Percentiles rank a stretch among this genome's conserved stretches.
phyloP scores from a whole-genome alignment of 2,113 vertebrate species.

The Gymnogyps californianus region DNA sequence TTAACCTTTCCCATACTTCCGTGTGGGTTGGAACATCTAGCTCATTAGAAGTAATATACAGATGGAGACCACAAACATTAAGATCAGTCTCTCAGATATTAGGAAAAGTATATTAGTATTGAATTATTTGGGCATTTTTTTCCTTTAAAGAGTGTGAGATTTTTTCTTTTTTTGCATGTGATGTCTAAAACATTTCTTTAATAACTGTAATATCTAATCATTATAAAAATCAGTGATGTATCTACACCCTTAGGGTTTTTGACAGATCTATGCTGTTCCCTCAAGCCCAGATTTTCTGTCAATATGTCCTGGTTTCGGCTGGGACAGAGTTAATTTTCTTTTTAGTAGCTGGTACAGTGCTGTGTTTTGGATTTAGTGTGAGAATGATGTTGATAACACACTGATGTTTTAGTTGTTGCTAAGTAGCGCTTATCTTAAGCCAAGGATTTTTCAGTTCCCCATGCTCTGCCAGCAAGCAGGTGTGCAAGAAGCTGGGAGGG shows the following conservation, averaged over 20 bases:
- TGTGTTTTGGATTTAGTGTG: no score
- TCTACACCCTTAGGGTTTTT: neutral
- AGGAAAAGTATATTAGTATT: neutral
- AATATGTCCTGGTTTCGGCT: no score
- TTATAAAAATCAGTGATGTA: neutral
- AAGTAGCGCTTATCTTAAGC: no score
- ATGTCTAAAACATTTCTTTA: neutral
- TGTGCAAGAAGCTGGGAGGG: no score
- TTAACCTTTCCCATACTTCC: neutral
- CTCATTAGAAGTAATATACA: neutral
- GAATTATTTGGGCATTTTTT: neutral
- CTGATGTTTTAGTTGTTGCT: no score
- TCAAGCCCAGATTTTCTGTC: neutral
- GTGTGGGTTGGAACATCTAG: neutral
- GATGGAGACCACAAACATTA: neutral
- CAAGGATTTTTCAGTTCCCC: no score
- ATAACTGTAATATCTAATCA: neutral
- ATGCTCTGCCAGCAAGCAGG: no score
- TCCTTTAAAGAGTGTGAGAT: neutral
- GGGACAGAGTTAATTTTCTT: no score
- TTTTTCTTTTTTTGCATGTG: no score
- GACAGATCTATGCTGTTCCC: neutral
- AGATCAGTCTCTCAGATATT: neutral
- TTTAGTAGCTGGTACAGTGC: no score
- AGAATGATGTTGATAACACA: no score